phyloP scores from a whole-genome alignment of 1,140 invertebrate species.

The Cydia strobilella region DNA sequence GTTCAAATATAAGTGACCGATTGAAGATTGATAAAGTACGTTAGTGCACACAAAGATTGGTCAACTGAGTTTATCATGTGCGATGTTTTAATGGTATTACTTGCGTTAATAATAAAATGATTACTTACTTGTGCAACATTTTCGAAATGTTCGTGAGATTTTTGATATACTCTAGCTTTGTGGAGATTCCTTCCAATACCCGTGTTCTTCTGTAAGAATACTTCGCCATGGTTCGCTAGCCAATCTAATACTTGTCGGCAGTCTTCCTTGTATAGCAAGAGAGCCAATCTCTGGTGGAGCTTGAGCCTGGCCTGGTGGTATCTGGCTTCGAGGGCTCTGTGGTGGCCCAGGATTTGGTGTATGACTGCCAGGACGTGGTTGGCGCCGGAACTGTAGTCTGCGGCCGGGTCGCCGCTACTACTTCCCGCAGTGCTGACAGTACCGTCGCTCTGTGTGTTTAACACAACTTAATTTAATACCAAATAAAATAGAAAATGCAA shows the following conservation, averaged over 20 bases:
- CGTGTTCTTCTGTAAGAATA: slow-evolving; percentile 97
- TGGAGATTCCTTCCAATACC: slow-evolving; percentile 97
- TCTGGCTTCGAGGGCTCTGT: slow-evolving; percentile 93
- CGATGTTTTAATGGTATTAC: no score
- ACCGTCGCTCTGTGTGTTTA: slow-evolving; percentile 54
- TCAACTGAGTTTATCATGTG: no score
- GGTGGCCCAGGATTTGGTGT: slow-evolving; percentile 96
- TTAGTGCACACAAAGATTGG: no score
- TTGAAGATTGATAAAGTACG: no score
- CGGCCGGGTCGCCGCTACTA: slow-evolving; percentile 90
- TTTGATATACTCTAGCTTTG: slow-evolving; percentile 96
- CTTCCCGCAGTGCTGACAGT: slow-evolving; percentile 66
- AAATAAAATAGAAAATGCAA: no score
- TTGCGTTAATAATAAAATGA: not conserved
- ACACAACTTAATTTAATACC: not conserved
- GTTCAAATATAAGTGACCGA: no score
- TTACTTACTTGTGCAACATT: slow-evolving; percentile 94
- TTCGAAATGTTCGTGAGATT: slow-evolving; percentile 99
- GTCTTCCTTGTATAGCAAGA: slow-evolving; percentile 97
- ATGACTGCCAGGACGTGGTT: slow-evolving; percentile 94
- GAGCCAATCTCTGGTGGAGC: slow-evolving; percentile 94
- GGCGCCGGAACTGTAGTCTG: slow-evolving; percentile 97
- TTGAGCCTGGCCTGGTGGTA: slow-evolving; percentile 97
- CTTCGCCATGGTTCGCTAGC: slow-evolving; percentile 99
- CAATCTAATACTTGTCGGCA: slow-evolving; percentile 96